Evolutionary conservation across 2,113 vertebrate genomes (phyloP).

Genomic region (Aix galericulata): DNA sequence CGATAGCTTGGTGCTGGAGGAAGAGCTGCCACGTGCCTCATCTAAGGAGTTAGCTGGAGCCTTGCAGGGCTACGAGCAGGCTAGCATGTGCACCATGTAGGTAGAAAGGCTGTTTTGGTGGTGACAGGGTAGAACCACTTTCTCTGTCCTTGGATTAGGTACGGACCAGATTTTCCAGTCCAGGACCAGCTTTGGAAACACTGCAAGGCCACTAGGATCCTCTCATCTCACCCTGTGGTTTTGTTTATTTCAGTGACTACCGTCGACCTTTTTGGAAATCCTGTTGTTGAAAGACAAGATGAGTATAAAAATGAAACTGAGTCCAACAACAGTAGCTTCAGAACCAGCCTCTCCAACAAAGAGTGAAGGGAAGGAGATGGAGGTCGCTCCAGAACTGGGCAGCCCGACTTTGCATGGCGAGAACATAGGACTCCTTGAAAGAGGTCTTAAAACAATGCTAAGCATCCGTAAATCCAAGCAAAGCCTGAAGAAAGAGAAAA

Average conservation of each 20-base stretch:
- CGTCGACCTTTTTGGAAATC: background rate
- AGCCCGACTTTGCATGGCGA: background rate
- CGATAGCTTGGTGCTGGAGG: background rate
- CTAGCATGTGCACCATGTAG: background rate
- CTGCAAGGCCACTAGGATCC: background rate
- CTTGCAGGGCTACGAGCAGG: background rate
- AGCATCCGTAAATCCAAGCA: background rate
- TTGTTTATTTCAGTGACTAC: background rate
- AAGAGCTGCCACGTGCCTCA: background rate
- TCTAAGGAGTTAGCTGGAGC: background rate
- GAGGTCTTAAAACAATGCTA: slow-evolving; percentile 25
- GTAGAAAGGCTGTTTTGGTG: background rate
- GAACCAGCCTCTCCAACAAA: background rate
- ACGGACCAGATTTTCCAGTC: background rate
- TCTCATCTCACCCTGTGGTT: background rate
- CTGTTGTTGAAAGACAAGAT: background rate
- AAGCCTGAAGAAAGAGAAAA: background rate
- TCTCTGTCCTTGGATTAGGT: background rate
- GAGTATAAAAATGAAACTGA: background rate
- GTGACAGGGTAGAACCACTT: background rate
- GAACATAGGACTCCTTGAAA: slow-evolving; percentile 11
- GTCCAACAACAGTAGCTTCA: background rate
- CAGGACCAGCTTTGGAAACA: background rate
- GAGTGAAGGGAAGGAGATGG: background rate
- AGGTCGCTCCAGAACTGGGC: background rate